Evolutionary conservation across 1,140 invertebrate genomes (phyloP).

Genomic region (Diorhabda elongata): DNA sequence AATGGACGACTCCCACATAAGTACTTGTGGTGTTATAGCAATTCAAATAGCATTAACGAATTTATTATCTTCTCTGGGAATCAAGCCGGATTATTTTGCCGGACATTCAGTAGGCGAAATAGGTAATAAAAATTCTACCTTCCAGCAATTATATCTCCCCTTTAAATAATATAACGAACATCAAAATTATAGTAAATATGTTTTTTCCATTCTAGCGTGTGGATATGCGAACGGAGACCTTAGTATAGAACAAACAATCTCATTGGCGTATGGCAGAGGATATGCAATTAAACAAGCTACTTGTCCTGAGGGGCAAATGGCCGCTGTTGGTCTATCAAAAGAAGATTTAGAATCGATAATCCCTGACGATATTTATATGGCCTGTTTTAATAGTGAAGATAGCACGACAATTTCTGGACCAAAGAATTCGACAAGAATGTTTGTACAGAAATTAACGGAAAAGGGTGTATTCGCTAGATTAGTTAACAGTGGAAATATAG

Average conservation of each 20-base stretch:
- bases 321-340: constrained; percentile 83
- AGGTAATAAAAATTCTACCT: constrained; percentile 8
- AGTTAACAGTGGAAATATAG: constrained; percentile 81
- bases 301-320: constrained; percentile 66
- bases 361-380: constrained; percentile 72
- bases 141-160: background rate
- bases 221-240: constrained; percentile 82
- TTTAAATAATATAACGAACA: no score
- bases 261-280: constrained; percentile 80
- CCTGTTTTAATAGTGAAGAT: constrained; percentile 90
- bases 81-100: constrained; percentile 84
- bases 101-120: constrained; percentile 91
- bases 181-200: background rate
- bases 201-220: constrained; percentile 56
- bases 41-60: constrained; percentile 89
- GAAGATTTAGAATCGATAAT: constrained; percentile 71
- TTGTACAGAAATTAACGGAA: constrained; percentile 66
- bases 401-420: constrained; percentile 91
- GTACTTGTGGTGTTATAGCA: constrained; percentile 86
- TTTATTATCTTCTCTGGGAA: constrained; percentile 66
- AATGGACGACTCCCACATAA: constrained; percentile 66
- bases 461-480: constrained; percentile 82
- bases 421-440: constrained; percentile 60
- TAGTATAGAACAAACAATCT: constrained; percentile 74
- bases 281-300: constrained; percentile 69